A percentile compares a stretch with the other conserved stretches of the same genome.
phyloP scores from a whole-genome alignment of 2,113 vertebrate species.

The Variabilichromis moorii region DNA sequence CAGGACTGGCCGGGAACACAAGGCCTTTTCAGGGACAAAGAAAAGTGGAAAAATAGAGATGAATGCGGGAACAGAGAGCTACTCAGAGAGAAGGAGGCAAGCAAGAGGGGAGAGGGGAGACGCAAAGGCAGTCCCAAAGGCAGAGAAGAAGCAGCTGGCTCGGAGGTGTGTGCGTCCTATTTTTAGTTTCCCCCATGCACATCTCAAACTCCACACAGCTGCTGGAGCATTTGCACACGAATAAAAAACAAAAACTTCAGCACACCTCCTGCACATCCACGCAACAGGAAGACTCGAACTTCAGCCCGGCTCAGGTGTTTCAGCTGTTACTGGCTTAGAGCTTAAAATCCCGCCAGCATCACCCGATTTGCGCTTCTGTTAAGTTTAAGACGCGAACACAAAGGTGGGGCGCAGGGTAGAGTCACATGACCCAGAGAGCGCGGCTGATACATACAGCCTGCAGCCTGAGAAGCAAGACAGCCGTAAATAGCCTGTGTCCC shows the following conservation, averaged over 20 bases:
- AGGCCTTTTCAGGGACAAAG: constrained; percentile 30
- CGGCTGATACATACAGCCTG: constrained; percentile 11
- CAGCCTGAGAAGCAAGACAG: constrained; percentile 7
- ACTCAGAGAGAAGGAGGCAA: background rate
- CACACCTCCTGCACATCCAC: background rate
- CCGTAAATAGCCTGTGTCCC: constrained; percentile 27
- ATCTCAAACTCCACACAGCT: constrained; percentile 63
- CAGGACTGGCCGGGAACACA: constrained; percentile 9
- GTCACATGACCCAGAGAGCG: background rate
- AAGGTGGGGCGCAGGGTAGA: background rate
- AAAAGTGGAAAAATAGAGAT: background rate
- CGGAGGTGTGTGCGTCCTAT: constrained; percentile 63
- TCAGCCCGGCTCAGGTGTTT: constrained; percentile 23
- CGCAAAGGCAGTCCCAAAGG: constrained; percentile 47
- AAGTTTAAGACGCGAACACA: background rate
- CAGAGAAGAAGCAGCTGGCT: constrained; percentile 64
- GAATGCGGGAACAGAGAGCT: background rate
- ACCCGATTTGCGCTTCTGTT: background rate
- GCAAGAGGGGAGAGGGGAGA: constrained; percentile 18
- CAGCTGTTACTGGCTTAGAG: background rate
- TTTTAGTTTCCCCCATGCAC: constrained; percentile 61
- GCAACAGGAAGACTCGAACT: background rate
- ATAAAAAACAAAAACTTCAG: background rate
- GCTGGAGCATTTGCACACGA: constrained; percentile 45
- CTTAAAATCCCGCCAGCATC: background rate